Evolutionary conservation across 2,888 invertebrate species (phyloP).

Genomic region (Bombyx huttoni): DNA sequence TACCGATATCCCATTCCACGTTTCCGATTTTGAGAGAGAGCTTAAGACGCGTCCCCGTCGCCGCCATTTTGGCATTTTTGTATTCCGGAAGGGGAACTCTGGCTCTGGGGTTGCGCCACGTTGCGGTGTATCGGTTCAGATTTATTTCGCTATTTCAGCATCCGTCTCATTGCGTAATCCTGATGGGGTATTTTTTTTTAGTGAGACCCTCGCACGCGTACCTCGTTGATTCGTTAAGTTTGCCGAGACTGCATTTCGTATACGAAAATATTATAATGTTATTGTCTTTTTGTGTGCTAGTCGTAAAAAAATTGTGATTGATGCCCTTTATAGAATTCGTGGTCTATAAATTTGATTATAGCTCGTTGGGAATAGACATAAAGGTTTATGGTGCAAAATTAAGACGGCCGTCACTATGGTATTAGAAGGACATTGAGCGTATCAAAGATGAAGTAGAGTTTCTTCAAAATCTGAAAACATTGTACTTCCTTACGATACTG

Average conservation of each 20-base stretch:
- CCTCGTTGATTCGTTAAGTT: slow-evolving; percentile 9
- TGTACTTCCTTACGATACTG: no score
- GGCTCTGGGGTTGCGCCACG: slow-evolving; percentile 12
- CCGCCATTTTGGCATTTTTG: slow-evolving; percentile 59
- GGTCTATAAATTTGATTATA: background rate
- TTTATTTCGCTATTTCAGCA: slow-evolving; percentile 53
- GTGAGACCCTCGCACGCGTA: slow-evolving; percentile 8
- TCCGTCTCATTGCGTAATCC: slow-evolving; percentile 58
- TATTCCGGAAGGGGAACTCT: slow-evolving; percentile 49
- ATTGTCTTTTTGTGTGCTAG: slow-evolving; percentile 1
- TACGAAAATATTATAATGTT: slow-evolving; percentile 4
- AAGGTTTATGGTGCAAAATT: no score
- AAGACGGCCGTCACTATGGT: no score
- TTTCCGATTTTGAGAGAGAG: background rate
- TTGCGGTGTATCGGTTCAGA: slow-evolving; percentile 43
- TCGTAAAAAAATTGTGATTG: background rate
- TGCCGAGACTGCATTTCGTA: slow-evolving; percentile 1
- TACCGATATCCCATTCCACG: no score
- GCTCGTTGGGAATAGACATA: no score
- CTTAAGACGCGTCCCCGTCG: slow-evolving; percentile 8
- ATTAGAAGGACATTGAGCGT: no score
- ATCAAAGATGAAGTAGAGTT: no score
- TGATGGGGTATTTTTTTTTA: slow-evolving; percentile 21
- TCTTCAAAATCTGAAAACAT: no score
- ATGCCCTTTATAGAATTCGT: background rate